Conservation (phyloP, 2,113 vertebrate species). For the Chaetops frenatus region DNA sequence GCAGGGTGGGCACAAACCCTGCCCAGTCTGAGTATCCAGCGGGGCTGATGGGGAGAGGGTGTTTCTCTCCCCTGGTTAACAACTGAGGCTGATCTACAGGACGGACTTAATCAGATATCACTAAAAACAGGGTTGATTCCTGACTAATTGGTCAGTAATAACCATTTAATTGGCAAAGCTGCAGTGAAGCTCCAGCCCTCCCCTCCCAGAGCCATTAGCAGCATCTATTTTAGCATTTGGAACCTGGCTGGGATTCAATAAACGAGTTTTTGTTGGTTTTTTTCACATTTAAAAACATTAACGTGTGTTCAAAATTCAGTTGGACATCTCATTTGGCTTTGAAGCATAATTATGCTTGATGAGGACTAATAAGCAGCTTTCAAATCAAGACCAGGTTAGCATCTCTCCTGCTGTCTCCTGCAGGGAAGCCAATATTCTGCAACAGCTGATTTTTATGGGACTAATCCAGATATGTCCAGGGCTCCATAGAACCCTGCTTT, state of each 20-base stretch:
- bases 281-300: background rate
- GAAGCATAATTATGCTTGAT: conserved; percentile 43
- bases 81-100: background rate
- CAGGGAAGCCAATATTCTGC: background rate
- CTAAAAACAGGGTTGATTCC: background rate
- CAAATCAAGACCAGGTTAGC: background rate
- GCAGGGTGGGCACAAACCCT: background rate
- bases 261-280: background rate
- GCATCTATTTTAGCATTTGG: background rate
- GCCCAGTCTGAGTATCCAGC: rapidly evolving
- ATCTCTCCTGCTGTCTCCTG: background rate
- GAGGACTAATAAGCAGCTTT: conserved; percentile 49
- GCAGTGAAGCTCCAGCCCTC: background rate
- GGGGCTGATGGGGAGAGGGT: too few species aligned
- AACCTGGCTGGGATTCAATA: background rate
- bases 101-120: background rate
- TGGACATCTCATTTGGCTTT: conserved; percentile 19
- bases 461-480: background rate
- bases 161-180: conserved; percentile 18
- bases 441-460: background rate
- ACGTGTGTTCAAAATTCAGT: background rate
- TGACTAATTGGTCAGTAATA: conserved; percentile 19
- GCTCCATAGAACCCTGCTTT: background rate
- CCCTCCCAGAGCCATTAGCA: background rate
- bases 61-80: background rate